Conservation (phyloP, 2,797 vertebrate species). For the Danio choprae region DNA sequence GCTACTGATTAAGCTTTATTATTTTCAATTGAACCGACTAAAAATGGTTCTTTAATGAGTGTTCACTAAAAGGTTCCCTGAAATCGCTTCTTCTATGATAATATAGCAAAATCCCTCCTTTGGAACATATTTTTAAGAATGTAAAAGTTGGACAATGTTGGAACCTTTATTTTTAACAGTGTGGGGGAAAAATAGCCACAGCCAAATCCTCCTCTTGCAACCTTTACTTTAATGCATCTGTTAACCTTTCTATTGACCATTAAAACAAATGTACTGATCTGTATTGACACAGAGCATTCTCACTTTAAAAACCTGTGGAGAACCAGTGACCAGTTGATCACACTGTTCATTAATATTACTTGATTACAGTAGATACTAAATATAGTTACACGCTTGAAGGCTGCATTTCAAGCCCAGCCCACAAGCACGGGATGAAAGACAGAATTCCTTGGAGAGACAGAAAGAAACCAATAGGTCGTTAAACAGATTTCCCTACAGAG, state of each 20-base stretch:
- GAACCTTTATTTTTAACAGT: too few relatives aligned
- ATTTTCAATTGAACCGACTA: not conserved
- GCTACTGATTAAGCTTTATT: not conserved
- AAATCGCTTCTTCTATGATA: too few relatives aligned
- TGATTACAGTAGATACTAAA: slow-evolving; percentile 51
- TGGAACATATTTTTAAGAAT: too few relatives aligned
- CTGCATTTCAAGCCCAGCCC: slow-evolving; percentile 45
- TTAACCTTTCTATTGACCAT: not conserved
- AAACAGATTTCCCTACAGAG: slow-evolving; percentile 58
- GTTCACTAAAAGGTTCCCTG: too few relatives aligned
- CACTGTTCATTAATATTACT: slow-evolving; percentile 43
- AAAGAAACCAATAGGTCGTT: slow-evolving; percentile 60
- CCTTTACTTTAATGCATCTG: not conserved
- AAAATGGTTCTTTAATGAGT: too few relatives aligned
- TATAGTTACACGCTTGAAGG: slow-evolving; percentile 43
- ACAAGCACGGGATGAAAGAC: slow-evolving; percentile 63
- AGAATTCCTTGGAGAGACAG: slow-evolving; percentile 57
- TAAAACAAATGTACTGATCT: not conserved
- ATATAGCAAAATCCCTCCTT: too few relatives aligned
- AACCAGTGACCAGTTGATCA: slow-evolving; percentile 15
- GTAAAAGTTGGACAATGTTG: too few relatives aligned
- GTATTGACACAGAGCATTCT: not conserved
- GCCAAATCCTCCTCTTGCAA: too few relatives aligned
- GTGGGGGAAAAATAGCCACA: too few relatives aligned
- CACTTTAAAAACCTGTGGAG: slow-evolving; percentile 6